Evolutionary conservation across 2,888 invertebrate genomes (phyloP).

Genomic region (Neocrepidodera transversa): DNA sequence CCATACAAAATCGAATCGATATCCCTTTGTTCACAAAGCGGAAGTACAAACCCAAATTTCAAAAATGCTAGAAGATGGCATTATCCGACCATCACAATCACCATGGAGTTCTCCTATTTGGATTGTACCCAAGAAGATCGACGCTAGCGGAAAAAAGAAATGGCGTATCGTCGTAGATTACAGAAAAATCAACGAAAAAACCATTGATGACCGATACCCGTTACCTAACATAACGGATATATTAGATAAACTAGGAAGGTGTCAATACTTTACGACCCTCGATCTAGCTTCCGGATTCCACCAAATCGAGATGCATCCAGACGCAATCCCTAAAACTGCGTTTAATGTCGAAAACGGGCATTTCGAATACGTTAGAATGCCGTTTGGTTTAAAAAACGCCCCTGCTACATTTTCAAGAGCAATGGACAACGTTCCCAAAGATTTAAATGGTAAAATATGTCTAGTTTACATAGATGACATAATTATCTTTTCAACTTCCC

Average conservation of each 20-base stretch:
- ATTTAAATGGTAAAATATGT: too few relatives aligned
- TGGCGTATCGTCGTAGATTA: not conserved
- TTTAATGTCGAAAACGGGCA: too few relatives aligned
- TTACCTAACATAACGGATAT: too few relatives aligned
- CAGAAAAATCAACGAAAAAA: too few relatives aligned
- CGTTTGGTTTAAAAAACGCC: not conserved
- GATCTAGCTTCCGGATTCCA: too few relatives aligned
- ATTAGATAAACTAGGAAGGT: not conserved
- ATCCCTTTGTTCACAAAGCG: not conserved
- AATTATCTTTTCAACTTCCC: too few relatives aligned
- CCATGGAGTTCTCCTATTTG: not conserved
- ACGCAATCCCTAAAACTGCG: not conserved
- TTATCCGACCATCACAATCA: not conserved
- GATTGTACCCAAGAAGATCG: too few relatives aligned
- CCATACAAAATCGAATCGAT: not conserved
- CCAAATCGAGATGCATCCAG: not conserved
- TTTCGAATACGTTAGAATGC: not conserved
- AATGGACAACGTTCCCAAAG: too few relatives aligned
- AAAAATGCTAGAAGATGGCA: too few relatives aligned
- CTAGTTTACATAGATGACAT: too few relatives aligned
- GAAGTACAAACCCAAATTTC: conserved; percentile 2
- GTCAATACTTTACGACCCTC: not conserved
- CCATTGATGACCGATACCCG: too few relatives aligned
- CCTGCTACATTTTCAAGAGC: too few relatives aligned
- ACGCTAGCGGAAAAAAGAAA: not conserved